A percentile compares a stretch with the other conserved stretches of the same genome.
phyloP scores from a whole-genome alignment of 2,888 invertebrate genomes.

The Oegoconia quadripuncta region DNA sequence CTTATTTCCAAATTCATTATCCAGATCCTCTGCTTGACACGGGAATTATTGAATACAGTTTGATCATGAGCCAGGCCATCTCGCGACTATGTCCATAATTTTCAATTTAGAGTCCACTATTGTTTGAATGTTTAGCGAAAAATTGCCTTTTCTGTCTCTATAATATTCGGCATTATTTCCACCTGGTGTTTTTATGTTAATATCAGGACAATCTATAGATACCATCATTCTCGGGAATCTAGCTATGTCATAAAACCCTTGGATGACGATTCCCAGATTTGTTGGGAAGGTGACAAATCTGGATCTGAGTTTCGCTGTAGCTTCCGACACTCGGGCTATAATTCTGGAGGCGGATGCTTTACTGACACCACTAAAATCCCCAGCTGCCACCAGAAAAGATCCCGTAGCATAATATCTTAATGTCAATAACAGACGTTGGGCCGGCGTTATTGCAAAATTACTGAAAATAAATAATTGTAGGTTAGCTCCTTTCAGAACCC shows the following conservation, averaged over 20 bases:
- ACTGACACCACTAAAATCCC: conserved; percentile 17
- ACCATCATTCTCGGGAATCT: conserved; percentile 15
- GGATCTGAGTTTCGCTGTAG: too few relatives aligned
- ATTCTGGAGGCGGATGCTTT: too few relatives aligned
- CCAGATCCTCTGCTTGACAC: too few relatives aligned
- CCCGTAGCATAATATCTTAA: conserved; percentile 15
- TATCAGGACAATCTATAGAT: conserved; percentile 17
- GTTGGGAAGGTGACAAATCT: conserved; percentile 7
- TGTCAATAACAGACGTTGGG: too few relatives aligned
- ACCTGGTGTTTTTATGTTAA: conserved; percentile 14
- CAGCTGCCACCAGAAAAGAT: conserved; percentile 13
- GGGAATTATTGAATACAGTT: conserved; percentile 2
- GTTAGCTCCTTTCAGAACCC: too few relatives aligned
- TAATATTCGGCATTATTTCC: conserved; percentile 15
- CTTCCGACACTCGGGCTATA: conserved; percentile 12
- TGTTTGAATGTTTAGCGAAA: background rate
- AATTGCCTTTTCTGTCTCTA: conserved; percentile 11
- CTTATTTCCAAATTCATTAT: conserved; percentile 9
- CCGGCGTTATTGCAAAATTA: too few relatives aligned
- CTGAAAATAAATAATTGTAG: too few relatives aligned
- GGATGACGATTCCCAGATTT: conserved; percentile 4
- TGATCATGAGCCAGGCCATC: conserved; percentile 20
- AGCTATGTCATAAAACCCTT: conserved; percentile 17
- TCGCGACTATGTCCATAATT: conserved; percentile 16
- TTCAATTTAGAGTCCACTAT: background rate